Evolutionary conservation across 1,140 invertebrate genomes (phyloP), one percentile per base, ranked within the genome.

Genomic region (Drosophila nikananu): DNA sequence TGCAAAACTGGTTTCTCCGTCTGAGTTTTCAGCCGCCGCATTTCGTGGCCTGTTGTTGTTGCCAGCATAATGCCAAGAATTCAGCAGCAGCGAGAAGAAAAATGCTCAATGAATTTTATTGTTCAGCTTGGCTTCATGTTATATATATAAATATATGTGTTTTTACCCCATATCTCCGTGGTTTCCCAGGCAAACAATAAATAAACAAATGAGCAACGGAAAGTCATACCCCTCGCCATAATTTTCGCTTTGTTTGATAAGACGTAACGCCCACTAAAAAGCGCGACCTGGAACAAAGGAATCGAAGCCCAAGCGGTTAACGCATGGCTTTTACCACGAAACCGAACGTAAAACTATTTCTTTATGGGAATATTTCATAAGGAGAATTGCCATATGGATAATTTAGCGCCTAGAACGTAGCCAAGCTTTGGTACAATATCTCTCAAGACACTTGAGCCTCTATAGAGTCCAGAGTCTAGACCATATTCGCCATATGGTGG

Each of bases 51-150:
- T 35, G 32, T 35, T 44, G 42, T 71, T 62, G 66, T 62, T 49
- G 39, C 58, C 60, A 35, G 9, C 58, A 72, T 74, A 74, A 74
- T 74, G 67, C 68, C 68, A 74, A 73, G 71, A 74, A 74, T 74
- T 73, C 68, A 62, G 32, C 55, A 54, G 37, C 25, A 73, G 70
- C 55, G 72, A 74, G 70, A 74, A 63, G 58, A 54, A 74, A 65
- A 84, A 76, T 84, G 77, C 81, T 80, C 81, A 83, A 83, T 83
- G 81, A 83, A 83, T 76, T 73, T 79, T 74, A 51, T 52, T 76
- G 55, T 57, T 21, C 51, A 67, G 17, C 46, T 44, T 3, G 23
- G 41, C 39, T 57, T 48, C 23, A 27, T 49, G 52, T 41, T 62
- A 17, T 62, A 17, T 39, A 21, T 37, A 25, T 44, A 39, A 23